Conservation (phyloP, 1,140 invertebrate species). For the Ceratina australensis region DNA sequence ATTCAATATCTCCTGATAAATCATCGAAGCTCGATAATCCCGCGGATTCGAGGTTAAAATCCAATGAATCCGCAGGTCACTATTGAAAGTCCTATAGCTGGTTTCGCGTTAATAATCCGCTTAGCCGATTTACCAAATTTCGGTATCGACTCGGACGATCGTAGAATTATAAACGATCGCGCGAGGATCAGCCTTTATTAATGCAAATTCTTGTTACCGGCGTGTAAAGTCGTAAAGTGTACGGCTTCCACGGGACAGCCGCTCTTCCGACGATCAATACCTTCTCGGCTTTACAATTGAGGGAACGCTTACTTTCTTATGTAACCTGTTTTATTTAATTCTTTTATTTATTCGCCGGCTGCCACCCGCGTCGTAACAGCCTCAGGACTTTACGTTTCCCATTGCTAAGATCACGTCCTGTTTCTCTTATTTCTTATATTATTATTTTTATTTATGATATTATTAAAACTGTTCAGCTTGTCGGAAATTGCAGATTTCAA, state of each 20-base stretch:
- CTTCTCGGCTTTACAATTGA: slow-evolving; percentile 59
- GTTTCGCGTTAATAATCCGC: slow-evolving; percentile 47
- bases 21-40: neutral
- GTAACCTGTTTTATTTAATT: neutral
- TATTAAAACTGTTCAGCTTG: too few species aligned
- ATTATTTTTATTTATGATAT: too few species aligned
- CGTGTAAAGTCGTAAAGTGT: slow-evolving; percentile 63
- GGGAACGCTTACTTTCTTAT: neutral
- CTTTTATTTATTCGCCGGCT: too few species aligned
- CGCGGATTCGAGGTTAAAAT: slow-evolving; percentile 1
- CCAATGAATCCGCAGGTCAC: neutral
- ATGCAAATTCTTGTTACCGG: slow-evolving; percentile 64
- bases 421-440: too few species aligned
- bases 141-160: slow-evolving; percentile 32
- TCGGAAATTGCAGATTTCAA: too few species aligned
- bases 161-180: neutral
- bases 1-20: too few species aligned
- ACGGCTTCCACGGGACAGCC: slow-evolving; percentile 52
- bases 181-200: slow-evolving; percentile 53
- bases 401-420: too few species aligned
- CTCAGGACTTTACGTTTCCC: too few species aligned
- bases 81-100: neutral
- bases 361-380: too few species aligned
- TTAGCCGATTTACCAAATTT: slow-evolving; percentile 58
- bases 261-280: slow-evolving; percentile 59